Evolutionary conservation across 2,797 vertebrate species (phyloP).

Genomic region (Enteromius argenteus): DNA sequence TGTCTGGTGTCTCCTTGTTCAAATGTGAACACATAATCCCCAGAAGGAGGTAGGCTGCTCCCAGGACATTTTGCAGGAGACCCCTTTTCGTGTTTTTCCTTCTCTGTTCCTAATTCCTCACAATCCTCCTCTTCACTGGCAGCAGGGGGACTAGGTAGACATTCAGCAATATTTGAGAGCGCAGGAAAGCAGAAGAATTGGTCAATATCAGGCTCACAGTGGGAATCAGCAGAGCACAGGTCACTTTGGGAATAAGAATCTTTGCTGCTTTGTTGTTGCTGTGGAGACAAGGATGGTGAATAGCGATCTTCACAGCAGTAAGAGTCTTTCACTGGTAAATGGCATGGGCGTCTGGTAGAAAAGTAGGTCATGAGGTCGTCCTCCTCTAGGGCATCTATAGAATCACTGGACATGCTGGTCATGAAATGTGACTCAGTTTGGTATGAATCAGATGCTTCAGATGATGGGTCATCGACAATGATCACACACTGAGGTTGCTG

Average conservation of each 20-base stretch:
- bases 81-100: constrained; percentile 40
- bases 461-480: constrained; percentile 73
- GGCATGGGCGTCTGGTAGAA: constrained; percentile 71
- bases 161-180: constrained; percentile 75
- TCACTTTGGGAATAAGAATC: constrained; percentile 30
- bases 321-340: constrained; percentile 59
- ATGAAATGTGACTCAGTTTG: constrained; percentile 80
- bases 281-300: constrained; percentile 46
- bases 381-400: constrained; percentile 90
- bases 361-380: constrained; percentile 87
- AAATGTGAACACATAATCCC: constrained; percentile 78
- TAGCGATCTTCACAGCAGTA: constrained; percentile 58
- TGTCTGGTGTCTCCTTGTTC: constrained; percentile 76
- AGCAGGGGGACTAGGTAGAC: constrained; percentile 74
- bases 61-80: constrained; percentile 54
- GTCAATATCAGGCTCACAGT: constrained; percentile 52
- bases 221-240: constrained; percentile 45
- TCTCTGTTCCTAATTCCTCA: constrained; percentile 65
- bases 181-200: constrained; percentile 81
- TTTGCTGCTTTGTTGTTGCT: constrained; percentile 20
- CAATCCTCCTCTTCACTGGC: constrained; percentile 77
- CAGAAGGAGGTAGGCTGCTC: constrained; percentile 59
- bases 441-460: constrained; percentile 89
- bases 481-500: constrained; percentile 58
- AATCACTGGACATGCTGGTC: constrained; percentile 90